Evolutionary conservation across 2,888 invertebrate species (phyloP).

Genomic region (Parnassius glacialis): DNA sequence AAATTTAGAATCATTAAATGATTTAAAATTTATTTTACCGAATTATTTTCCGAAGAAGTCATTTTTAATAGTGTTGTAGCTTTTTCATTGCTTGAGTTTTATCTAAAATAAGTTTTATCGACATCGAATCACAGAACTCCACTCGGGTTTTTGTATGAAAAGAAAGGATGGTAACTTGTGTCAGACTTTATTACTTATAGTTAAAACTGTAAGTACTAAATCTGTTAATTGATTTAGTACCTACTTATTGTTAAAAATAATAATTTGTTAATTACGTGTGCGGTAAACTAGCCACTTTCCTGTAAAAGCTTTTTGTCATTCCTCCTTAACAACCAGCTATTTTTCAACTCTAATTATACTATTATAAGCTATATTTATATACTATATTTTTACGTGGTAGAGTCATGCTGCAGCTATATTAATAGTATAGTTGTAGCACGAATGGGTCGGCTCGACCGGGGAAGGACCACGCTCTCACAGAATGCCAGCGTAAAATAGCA

Average conservation of each 20-base stretch:
- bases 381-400: too few relatives aligned
- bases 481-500: too few relatives aligned
- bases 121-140: not conserved
- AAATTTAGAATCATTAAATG: not conserved
- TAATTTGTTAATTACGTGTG: slow-evolving; percentile 10
- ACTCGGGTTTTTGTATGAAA: not conserved
- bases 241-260: not conserved
- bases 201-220: too few relatives aligned
- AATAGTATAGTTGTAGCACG: too few relatives aligned
- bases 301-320: not conserved
- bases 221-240: too few relatives aligned
- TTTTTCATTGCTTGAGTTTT: too few relatives aligned
- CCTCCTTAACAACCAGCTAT: slow-evolving; percentile 18
- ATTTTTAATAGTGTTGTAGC: too few relatives aligned
- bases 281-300: slow-evolving; percentile 5
- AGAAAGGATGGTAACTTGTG: not conserved
- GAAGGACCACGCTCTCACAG: too few relatives aligned
- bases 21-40: too few relatives aligned
- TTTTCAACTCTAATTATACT: slow-evolving; percentile 4
- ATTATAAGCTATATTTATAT: too few relatives aligned
- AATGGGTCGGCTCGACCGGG: too few relatives aligned
- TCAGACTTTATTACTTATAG: not conserved
- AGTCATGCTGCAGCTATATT: too few relatives aligned
- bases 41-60: not conserved
- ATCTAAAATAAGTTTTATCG: not conserved